Base-by-base conservation (phyloP, 2,888 invertebrate species). In the Tipula lateralis region DNA sequence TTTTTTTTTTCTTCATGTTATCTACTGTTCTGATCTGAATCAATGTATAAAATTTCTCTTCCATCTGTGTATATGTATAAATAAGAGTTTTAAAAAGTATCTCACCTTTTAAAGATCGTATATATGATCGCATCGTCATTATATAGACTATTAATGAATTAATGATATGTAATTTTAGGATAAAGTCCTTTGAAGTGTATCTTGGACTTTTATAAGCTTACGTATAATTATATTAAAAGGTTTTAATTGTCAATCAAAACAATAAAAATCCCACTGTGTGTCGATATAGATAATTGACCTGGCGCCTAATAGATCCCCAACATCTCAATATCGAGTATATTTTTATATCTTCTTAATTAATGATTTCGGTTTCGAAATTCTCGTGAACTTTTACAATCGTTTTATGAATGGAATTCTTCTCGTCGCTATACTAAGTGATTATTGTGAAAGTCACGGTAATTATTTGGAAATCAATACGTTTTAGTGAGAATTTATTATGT, bases 191-290 rank as follows among this genome's bases (percentile, higher is more conserved):
- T 66, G 66, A 66, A 66, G 66, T 66, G 9, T 66, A 66, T 9
- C 7, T 3, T 66, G 66, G 66, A 66, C 66, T 44, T n/a, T 5
- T 44, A 44, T 16, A 44, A 3, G 32, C 32, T 32, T 32, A 2
- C 9, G 12, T 66, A 66, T 66, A 66, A 66, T 66, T 66, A 66
- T 66, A 66, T 66, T 66, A 66, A 66, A 66, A 66, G 66, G 66
- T 66, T 66, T 66, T 66, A 66, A 66, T 66, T 66, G 66, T 66
- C 66, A 66, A 66, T 66, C 66, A 66, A 66, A 66, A 66, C 66
- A 66, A 66, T 66, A 66, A 66, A 66, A 66, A 66, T 66, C 66
- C 66, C 66, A 66, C 66, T 66, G 24, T 24, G 24, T 66, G 19
- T 50, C 50, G 24, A 44, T 16, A 66, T 24, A 66, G 66, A 66